Percentiles rank a stretch among this genome's conserved stretches.
These are phyloP conservation scores for Clarias batrachus DNA, from an alignment of 2,113 vertebrate genomes.

Conservation along the genomic window DNA sequence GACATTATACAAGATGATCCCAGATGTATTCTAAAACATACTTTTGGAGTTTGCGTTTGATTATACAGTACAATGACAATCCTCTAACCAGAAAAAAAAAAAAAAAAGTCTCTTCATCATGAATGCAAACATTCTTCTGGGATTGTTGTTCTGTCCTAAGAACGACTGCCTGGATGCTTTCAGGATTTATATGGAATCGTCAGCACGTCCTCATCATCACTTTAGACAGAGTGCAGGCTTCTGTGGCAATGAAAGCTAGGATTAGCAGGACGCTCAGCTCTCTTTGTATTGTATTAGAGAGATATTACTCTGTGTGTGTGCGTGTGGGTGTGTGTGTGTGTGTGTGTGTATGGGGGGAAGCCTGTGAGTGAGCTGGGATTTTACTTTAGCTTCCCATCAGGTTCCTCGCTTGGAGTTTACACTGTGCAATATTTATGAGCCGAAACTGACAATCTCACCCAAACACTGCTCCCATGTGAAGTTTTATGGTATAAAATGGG, in stretches of 20 bases:
- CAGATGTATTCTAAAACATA: too few species aligned
- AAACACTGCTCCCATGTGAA: background rate
- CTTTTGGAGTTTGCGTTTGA: too few species aligned
- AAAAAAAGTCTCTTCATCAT: too few species aligned
- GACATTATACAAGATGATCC: too few species aligned
- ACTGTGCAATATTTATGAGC: constrained; percentile 16
- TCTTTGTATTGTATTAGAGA: background rate
- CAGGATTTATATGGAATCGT: background rate
- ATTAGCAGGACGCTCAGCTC: background rate
- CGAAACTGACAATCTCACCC: background rate
- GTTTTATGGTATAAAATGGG: background rate
- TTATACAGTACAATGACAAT: too few species aligned
- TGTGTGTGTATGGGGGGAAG: background rate
- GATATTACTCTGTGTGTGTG: background rate
- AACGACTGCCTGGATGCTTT: too few species aligned
- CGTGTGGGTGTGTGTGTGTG: constrained; percentile 9
- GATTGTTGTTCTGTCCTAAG: too few species aligned
- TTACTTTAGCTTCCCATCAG: constrained; percentile 5
- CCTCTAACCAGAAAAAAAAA: too few species aligned
- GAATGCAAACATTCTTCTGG: too few species aligned
- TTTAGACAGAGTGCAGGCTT: background rate
- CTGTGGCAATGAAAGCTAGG: background rate
- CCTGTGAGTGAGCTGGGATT: constrained; percentile 15
- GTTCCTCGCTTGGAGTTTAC: background rate
- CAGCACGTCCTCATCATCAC: background rate